These are phyloP conservation scores for Sula dactylatra DNA, from an alignment of 2,113 vertebrate genomes.

Conservation along the genomic window DNA sequence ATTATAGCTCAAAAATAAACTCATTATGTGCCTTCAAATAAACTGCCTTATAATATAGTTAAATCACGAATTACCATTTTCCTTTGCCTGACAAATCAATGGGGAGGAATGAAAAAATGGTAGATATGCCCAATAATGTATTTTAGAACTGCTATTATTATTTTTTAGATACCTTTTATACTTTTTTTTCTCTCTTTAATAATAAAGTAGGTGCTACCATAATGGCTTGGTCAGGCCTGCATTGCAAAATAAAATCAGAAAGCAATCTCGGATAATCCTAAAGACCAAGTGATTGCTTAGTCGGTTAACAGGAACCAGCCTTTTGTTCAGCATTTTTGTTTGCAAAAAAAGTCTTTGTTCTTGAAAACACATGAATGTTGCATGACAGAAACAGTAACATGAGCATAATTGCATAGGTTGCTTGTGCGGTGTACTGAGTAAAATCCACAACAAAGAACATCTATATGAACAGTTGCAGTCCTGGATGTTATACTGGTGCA, in stretches of 20 bases:
- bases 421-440: neutral
- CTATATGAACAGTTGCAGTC: neutral
- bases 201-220: neutral
- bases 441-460: neutral
- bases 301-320: neutral
- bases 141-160: neutral
- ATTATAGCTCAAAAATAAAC: constrained; percentile 3
- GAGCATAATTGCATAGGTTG: neutral
- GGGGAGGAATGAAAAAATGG: neutral
- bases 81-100: neutral
- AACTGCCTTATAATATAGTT: neutral
- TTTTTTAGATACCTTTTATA: neutral
- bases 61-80: neutral
- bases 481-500: neutral
- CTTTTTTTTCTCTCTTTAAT: neutral
- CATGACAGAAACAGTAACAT: neutral
- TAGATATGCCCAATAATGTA: neutral
- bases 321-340: neutral
- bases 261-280: neutral
- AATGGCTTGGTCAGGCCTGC: neutral
- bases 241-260: neutral
- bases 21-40: neutral
- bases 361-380: neutral
- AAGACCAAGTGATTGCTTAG: neutral
- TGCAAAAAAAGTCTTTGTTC: neutral